These are phyloP conservation scores for Lasioglossum calceatum DNA, from an alignment of 2,888 invertebrate genomes.

Conservation along the genomic window DNA sequence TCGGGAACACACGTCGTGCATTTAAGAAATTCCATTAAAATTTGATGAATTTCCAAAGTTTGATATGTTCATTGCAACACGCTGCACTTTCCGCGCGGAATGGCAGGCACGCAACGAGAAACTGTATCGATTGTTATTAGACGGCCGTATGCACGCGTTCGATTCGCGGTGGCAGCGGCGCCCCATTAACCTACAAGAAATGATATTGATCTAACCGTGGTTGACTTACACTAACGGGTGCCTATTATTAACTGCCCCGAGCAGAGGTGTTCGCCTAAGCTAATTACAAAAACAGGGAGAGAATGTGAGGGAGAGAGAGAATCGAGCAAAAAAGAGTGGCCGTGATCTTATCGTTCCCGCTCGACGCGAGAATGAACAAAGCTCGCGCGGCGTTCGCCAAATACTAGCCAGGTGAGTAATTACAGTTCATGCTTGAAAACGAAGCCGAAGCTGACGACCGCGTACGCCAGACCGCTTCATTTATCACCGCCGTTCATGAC, in stretches of 20 bases:
- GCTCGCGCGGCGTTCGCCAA: slow-evolving; percentile 34
- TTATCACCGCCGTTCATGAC: slow-evolving; percentile 50
- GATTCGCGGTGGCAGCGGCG: slow-evolving; percentile 28
- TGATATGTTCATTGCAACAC: background rate
- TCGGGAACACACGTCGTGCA: no score
- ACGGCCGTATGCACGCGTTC: slow-evolving; percentile 42
- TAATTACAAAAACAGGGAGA: slow-evolving; percentile 50
- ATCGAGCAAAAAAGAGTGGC: background rate
- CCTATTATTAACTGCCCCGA: slow-evolving; percentile 52
- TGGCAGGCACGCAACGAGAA: slow-evolving; percentile 5
- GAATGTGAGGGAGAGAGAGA: background rate
- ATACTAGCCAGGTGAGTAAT: slow-evolving; percentile 41
- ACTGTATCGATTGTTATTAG: slow-evolving; percentile 44
- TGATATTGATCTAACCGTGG: slow-evolving; percentile 61
- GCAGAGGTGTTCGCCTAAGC: slow-evolving; percentile 33
- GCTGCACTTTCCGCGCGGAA: slow-evolving; percentile 3
- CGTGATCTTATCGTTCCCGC: slow-evolving; percentile 37
- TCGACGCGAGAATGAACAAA: slow-evolving; percentile 46
- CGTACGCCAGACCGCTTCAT: slow-evolving; percentile 23
- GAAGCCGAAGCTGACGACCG: slow-evolving; percentile 48
- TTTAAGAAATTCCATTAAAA: background rate
- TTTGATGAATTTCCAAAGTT: slow-evolving; percentile 1
- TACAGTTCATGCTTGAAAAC: slow-evolving; percentile 31
- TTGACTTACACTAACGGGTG: slow-evolving; percentile 52
- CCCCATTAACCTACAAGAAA: slow-evolving; percentile 63